Percentiles rank a stretch among this genome's conserved stretches.
phyloP scores from a whole-genome alignment of 1,140 invertebrate species.

The Achatina immaculata region DNA sequence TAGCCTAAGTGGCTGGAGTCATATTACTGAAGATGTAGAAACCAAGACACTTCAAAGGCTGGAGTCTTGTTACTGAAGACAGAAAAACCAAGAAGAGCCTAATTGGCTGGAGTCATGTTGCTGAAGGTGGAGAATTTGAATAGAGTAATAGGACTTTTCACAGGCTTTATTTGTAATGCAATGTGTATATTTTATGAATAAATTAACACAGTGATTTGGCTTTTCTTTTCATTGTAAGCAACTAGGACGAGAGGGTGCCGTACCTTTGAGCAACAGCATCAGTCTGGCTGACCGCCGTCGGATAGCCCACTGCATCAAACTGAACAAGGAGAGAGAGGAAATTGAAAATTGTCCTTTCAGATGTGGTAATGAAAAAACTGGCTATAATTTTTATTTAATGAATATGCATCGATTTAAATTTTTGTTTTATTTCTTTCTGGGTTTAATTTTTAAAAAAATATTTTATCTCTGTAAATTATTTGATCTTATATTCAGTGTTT shows the following conservation, averaged over 20 bases:
- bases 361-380: conserved; percentile 55
- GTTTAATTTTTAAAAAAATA: not conserved
- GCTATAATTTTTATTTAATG: not conserved
- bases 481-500: not conserved
- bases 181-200: too few relatives aligned
- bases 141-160: too few relatives aligned
- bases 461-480: not conserved
- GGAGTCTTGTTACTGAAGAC: too few relatives aligned
- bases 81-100: too few relatives aligned
- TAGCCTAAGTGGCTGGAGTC: too few relatives aligned
- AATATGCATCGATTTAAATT: not conserved
- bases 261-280: conserved; percentile 69
- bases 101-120: too few relatives aligned
- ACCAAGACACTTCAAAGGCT: too few relatives aligned
- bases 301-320: conserved; percentile 55
- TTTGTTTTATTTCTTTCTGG: not conserved
- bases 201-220: too few relatives aligned
- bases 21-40: too few relatives aligned
- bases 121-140: too few relatives aligned
- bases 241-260: conserved; percentile 65
- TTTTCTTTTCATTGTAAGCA: conserved; percentile 47
- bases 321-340: conserved; percentile 44
- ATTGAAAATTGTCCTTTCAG: conserved; percentile 63
- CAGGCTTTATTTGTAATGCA: too few relatives aligned
- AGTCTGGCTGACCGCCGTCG: conserved; percentile 65